Evolutionary conservation across 2,888 invertebrate species (phyloP), one percentile per base, ranked within the genome.

Genomic region (Hypomecis punctinalis): DNA sequence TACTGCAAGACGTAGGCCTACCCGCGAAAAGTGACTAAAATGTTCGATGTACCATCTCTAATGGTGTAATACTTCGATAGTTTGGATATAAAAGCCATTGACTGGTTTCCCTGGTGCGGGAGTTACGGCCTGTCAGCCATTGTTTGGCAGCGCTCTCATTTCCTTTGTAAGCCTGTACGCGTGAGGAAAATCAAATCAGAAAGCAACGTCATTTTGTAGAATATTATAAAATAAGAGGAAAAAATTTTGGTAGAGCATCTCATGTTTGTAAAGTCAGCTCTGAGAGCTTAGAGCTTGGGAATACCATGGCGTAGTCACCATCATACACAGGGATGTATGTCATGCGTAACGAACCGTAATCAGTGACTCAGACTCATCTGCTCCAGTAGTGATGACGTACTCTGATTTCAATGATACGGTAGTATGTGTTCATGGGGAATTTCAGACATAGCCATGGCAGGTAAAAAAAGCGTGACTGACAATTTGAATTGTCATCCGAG

Each of bases 131-230:
- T 65, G 69, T 68, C 67, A 72, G 60, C 67, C 65, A 73, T 73
- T 73, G 71, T 73, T 69, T 69, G 71, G 71, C 68, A 67, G 63
- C 62, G 62, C 56, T 68, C 68, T 70, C 69, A 68, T 69, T 73
- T 71, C 72, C 71, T 69, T 70, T 72, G 70, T 71, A 63, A 52
- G 52, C 52, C 52, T 51, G 46, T 57, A 72, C 61, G 68, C 66
- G 66, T 64, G 61, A 39, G 11, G 35, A 57, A 47, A 62, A 67
- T 60, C 58, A 67, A 66, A 69, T 67, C 57, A 51, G 62, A 42
- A 7, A 55, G 49, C 11, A 8, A 9, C 36, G 13, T 47, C 53
- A 53, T 57, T 56, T 49, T 8, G 43, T 23, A 23, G 51, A 45
- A 39, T 51, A 1, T 43, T 43, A 35, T n/a, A 10, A 40, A 55